phyloP scores from a whole-genome alignment of 2,888 invertebrate genomes.

The Pyrgus malvae region DNA sequence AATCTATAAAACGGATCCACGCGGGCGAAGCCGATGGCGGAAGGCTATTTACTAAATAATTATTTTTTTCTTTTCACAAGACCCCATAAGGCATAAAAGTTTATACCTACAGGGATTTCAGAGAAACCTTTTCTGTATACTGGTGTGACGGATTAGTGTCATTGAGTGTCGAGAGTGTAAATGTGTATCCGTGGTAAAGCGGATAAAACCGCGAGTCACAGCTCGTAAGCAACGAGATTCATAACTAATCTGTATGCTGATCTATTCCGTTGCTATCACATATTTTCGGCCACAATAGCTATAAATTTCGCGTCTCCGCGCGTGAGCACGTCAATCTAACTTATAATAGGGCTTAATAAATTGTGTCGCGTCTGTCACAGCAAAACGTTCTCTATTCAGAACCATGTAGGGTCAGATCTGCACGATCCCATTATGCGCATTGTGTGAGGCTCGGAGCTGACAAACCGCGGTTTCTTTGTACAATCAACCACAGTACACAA shows the following conservation, averaged over 20 bases:
- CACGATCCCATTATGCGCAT: slow-evolving; percentile 22
- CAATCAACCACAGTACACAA: slow-evolving; percentile 14
- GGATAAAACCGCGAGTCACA: too few relatives aligned
- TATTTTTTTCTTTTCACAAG: too few relatives aligned
- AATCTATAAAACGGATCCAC: too few relatives aligned
- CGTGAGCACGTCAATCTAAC: slow-evolving; percentile 11
- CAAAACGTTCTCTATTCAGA: slow-evolving; percentile 8
- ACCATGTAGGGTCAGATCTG: slow-evolving; percentile 16
- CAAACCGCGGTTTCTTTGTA: slow-evolving; percentile 23
- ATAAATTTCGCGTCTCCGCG: slow-evolving; percentile 9
- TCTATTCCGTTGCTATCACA: not conserved
- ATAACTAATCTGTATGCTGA: not conserved
- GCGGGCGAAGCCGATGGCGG: too few relatives aligned
- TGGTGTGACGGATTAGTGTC: too few relatives aligned
- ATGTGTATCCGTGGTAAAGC: too few relatives aligned
- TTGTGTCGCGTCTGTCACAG: slow-evolving; percentile 16
- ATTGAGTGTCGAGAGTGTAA: too few relatives aligned
- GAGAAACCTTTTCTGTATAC: too few relatives aligned
- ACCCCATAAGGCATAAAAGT: too few relatives aligned
- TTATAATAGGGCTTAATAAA: slow-evolving; percentile 22
- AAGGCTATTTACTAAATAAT: too few relatives aligned
- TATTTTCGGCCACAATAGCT: not conserved
- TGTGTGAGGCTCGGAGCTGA: slow-evolving; percentile 10
- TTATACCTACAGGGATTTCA: too few relatives aligned
- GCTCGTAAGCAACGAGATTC: too few relatives aligned